Percentiles rank a stretch among this genome's conserved stretches.
phyloP scores from a whole-genome alignment of 2,888 invertebrate species.

The Rhorus exstirpatorius region DNA sequence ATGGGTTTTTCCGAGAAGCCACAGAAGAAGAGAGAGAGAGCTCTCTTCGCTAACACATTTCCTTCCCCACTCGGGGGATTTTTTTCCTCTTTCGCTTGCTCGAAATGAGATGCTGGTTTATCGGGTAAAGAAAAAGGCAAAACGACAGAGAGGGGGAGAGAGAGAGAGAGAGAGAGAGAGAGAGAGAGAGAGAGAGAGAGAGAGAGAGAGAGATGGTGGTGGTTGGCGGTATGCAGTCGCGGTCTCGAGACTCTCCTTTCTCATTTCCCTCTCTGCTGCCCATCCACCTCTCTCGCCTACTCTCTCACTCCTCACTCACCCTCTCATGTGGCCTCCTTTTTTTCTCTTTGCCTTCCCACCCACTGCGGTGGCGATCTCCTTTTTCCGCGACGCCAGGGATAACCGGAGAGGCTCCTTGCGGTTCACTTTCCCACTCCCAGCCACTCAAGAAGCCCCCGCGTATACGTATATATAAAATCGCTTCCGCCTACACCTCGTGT shows the following conservation, averaged over 20 bases:
- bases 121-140: constrained; percentile 58
- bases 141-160: constrained; percentile 19
- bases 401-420: constrained; percentile 60
- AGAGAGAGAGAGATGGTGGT: constrained; percentile 22
- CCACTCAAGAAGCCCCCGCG: constrained; percentile 37
- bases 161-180: constrained; percentile 2
- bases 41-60: constrained; percentile 49
- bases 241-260: constrained; percentile 42
- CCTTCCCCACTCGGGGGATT: not conserved
- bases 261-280: constrained; percentile 40
- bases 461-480: constrained; percentile 57
- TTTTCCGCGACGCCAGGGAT: constrained; percentile 63
- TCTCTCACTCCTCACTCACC: constrained; percentile 46
- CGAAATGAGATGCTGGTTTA: constrained; percentile 68
- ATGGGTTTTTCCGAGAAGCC: constrained; percentile 63
- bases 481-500: constrained; percentile 60
- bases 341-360: constrained; percentile 47
- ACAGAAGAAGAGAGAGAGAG: constrained; percentile 11
- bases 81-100: constrained; percentile 35
- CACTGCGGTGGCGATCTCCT: constrained; percentile 59
- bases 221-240: constrained; percentile 57
- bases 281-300: constrained; percentile 1
- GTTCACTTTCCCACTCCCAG: constrained; percentile 40
- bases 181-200: constrained; percentile 7
- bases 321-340: constrained; percentile 33